Conservation (phyloP, 2,797 vertebrate genomes). For the Sebastes melanostomus region DNA sequence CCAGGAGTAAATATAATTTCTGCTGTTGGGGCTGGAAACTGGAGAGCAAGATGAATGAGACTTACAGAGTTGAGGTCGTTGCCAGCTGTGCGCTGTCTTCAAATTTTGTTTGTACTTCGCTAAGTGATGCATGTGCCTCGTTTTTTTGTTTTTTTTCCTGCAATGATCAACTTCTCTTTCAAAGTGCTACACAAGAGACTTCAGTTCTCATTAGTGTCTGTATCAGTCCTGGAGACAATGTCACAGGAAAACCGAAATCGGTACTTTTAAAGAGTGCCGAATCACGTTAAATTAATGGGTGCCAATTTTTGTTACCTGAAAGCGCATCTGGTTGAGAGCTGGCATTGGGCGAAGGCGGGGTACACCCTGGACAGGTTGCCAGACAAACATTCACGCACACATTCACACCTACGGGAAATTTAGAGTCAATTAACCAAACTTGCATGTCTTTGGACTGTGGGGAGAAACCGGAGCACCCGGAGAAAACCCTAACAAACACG, state of each 20-base stretch:
- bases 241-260: not conserved
- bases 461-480: too few species aligned
- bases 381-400: too few species aligned
- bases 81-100: slow-evolving; percentile 35
- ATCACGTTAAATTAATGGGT: not conserved
- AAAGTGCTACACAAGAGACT: slow-evolving; percentile 2
- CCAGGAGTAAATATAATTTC: slow-evolving; percentile 28
- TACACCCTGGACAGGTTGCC: too few species aligned
- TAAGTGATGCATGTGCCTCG: not conserved
- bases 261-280: not conserved
- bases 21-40: not conserved
- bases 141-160: not conserved
- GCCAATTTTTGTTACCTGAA: not conserved
- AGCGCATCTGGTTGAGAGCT: too few species aligned
- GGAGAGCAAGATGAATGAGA: slow-evolving; percentile 33
- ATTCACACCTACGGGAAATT: too few species aligned
- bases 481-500: too few species aligned
- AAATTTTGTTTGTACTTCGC: slow-evolving; percentile 22
- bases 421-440: too few species aligned
- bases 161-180: slow-evolving; percentile 10
- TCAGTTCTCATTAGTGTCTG: not conserved
- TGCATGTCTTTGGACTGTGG: too few species aligned
- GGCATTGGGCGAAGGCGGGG: too few species aligned
- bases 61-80: not conserved
- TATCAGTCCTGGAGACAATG: not conserved